Evolutionary conservation across 2,113 vertebrate species (phyloP).

Genomic region (Brienomyrus brachyistius): DNA sequence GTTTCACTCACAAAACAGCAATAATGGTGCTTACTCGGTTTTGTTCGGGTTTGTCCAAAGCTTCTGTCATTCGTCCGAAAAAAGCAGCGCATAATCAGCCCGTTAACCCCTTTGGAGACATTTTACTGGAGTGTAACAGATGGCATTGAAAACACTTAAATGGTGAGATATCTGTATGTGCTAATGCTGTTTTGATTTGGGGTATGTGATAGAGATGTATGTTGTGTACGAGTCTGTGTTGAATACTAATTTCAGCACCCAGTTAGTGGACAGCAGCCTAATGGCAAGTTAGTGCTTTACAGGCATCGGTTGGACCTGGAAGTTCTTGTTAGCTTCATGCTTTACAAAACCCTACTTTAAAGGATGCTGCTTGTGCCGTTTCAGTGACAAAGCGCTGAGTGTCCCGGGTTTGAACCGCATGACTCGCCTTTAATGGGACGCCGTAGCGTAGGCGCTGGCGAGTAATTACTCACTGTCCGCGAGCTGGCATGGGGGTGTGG

Average conservation of each 20-base stretch:
- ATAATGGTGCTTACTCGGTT: background rate
- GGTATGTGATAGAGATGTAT: background rate
- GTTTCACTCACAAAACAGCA: background rate
- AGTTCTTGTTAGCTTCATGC: background rate
- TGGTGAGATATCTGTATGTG: conserved; percentile 16
- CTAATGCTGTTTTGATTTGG: background rate
- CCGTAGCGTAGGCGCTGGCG: background rate
- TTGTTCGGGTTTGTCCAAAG: background rate
- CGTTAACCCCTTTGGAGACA: background rate
- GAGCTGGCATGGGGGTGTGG: background rate
- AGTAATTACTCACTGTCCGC: background rate
- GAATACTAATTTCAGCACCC: background rate
- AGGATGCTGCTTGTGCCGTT: background rate
- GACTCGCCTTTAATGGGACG: background rate
- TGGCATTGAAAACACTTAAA: background rate
- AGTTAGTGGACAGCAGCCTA: background rate
- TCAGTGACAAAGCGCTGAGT: background rate
- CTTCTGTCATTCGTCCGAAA: background rate
- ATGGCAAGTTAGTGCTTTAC: background rate
- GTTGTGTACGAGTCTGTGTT: background rate
- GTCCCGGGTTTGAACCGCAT: background rate
- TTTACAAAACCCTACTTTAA: background rate
- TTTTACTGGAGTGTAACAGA: conserved; percentile 12
- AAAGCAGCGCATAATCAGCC: background rate
- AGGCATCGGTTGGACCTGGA: background rate